Percentiles rank a stretch among this genome's conserved stretches.
phyloP scores from a whole-genome alignment of 2,113 vertebrate genomes.

The Etheostoma cragini region DNA sequence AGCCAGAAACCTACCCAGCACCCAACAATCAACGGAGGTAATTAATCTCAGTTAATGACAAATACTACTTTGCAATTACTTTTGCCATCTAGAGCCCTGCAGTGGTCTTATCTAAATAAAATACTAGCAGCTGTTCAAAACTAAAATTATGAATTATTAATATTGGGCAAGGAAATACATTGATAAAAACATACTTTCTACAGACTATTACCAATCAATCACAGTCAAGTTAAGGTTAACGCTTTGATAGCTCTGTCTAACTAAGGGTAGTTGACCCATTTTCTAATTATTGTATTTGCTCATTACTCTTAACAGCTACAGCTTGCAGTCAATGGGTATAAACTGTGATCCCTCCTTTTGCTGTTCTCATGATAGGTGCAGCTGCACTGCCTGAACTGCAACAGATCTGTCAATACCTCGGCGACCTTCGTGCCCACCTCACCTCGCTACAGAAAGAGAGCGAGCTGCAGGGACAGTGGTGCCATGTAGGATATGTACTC shows the following conservation, averaged over 20 bases:
- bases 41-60: not conserved
- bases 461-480: constrained; percentile 83
- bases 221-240: not conserved
- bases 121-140: not conserved
- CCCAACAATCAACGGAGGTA: constrained; percentile 42
- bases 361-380: constrained; percentile 18
- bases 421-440: constrained; percentile 77
- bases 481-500: constrained; percentile 86
- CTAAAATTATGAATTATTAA: not conserved
- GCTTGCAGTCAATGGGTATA: not conserved
- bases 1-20: constrained; percentile 22
- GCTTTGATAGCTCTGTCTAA: too few species aligned
- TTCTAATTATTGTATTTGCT: too few species aligned
- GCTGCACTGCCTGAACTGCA: constrained; percentile 73
- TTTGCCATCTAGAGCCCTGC: too few species aligned
- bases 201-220: not conserved
- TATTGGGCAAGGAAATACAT: not conserved
- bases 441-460: constrained; percentile 75
- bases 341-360: not conserved
- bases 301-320: too few species aligned
- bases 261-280: too few species aligned
- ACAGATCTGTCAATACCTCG: constrained; percentile 83
- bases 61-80: too few species aligned
- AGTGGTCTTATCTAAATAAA: not conserved
- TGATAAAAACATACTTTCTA: too few species aligned